A percentile compares a stretch with the other conserved stretches of the same genome.
Evolutionary conservation across 2,113 vertebrate species (phyloP).

Genomic region (Glaucidium brasilianum): DNA sequence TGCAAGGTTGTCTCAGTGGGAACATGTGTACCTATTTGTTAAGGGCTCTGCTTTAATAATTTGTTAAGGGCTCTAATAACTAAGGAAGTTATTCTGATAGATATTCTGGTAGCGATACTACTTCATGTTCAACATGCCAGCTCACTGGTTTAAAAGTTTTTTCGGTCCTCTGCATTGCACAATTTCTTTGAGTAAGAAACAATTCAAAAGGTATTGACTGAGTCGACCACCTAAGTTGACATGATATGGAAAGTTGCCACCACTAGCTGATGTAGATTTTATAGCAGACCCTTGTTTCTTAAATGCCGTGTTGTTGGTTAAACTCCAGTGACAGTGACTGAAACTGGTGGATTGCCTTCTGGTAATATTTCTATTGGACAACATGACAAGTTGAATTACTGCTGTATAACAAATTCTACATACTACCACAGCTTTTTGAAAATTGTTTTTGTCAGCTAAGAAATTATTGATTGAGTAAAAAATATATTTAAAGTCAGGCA

Average conservation of each 20-base stretch:
- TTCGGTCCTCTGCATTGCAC: neutral
- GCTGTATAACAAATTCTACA: constrained; percentile 57
- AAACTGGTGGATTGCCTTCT: constrained; percentile 47
- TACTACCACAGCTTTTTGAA: constrained; percentile 43
- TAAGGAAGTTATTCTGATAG: neutral
- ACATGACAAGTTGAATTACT: constrained; percentile 58
- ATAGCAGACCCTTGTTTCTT: constrained; percentile 16
- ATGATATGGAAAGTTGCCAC: neutral
- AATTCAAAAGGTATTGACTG: constrained; percentile 18
- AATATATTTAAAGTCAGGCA: constrained; percentile 55
- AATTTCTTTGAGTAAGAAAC: neutral
- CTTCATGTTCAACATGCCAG: neutral
- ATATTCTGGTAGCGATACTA: neutral
- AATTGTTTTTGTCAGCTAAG: constrained; percentile 64
- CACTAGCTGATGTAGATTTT: constrained; percentile 7
- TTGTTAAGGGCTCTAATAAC: neutral
- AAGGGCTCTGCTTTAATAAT: neutral
- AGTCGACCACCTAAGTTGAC: neutral
- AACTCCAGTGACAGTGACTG: constrained; percentile 47
- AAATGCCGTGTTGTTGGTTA: constrained; percentile 27
- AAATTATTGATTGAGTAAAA: constrained; percentile 65
- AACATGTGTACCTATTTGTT: neutral
- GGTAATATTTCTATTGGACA: constrained; percentile 59
- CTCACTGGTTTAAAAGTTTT: neutral
- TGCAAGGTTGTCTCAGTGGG: neutral